Evolutionary conservation across 2,797 vertebrate genomes (phyloP), one percentile per base, ranked within the genome.

Genomic region (Sphenodon punctatus): DNA sequence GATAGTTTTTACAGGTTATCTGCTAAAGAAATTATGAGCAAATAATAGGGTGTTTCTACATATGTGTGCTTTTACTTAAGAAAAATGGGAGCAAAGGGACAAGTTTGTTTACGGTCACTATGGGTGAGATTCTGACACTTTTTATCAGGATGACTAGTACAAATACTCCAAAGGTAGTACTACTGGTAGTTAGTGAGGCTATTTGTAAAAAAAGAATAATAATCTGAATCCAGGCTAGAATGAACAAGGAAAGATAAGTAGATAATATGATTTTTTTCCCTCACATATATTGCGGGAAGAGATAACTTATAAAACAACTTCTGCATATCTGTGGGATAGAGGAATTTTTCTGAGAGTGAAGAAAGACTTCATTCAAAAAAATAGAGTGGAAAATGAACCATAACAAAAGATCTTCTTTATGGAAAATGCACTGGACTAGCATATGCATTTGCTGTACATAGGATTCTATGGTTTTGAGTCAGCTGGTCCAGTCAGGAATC

Each of bases 401-500:
- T 86, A 83, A 85, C 83, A 93, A 90, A 84, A 43, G 64, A 65
- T 69, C 86, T 81, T 68, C 86, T 93, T 88, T 79, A 76, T 16
- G 73, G 45, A 82, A 70, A 92, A 90, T 78, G 60, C 53, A 75
- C 58, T 64, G 73, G 82, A 51, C 64, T 78, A 85, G 75, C 69
- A 49, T 89, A 56, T 86, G 32, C 82, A 73, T 88, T 85, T 9
- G 1, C 86, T 79, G 90, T 83, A 60, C 4, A 7, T 73, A 84
- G 89, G 66, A 85, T 86, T 87, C 73, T 84, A 83, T 81, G 78
- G 64, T 85, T 90, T 90, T 80, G 67, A 88, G 43, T 93, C 90
- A 92, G 73, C 86, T 79, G 60, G 51, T 70, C 74, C 56, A 89
- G 80, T 72, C 25, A 71, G 63, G 67, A 92, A 74, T 80, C 82